phyloP scores from a whole-genome alignment of 2,888 invertebrate genomes.

The Apantesis nais region DNA sequence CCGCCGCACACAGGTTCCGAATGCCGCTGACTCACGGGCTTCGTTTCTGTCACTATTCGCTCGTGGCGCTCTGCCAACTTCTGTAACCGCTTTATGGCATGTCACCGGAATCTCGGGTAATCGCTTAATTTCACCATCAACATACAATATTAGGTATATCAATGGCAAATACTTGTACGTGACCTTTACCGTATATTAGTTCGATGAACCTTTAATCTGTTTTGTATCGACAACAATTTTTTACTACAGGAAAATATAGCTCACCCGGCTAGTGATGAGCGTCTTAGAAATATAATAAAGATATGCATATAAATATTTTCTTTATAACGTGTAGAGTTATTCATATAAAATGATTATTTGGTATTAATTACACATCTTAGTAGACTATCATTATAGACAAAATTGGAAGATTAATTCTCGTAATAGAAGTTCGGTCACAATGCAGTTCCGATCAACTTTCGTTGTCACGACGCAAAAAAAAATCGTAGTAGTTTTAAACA shows the following conservation, averaged over 20 bases:
- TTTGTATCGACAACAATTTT: not conserved
- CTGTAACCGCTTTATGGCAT: constrained; percentile 67
- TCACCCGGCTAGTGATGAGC: not conserved
- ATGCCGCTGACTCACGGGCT: constrained; percentile 76
- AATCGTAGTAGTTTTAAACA: too few species aligned
- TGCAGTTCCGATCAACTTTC: too few species aligned
- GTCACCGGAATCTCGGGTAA: constrained; percentile 63
- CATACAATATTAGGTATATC: constrained; percentile 22
- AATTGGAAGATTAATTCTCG: too few species aligned
- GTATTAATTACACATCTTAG: not conserved
- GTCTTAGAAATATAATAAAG: not conserved
- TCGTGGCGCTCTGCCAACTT: constrained; percentile 76
- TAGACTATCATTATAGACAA: not conserved
- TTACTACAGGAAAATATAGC: not conserved
- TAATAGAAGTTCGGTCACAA: too few species aligned
- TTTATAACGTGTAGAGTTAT: not conserved
- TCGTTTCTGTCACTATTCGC: constrained; percentile 64
- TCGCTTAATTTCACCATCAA: constrained; percentile 61
- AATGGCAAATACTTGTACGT: constrained; percentile 21
- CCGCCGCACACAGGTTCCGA: constrained; percentile 72
- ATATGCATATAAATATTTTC: not conserved
- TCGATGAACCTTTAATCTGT: not conserved
- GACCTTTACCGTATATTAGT: constrained; percentile 24
- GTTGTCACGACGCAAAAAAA: too few species aligned
- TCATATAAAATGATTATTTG: not conserved